A percentile compares a stretch with the other conserved stretches of the same genome.
phyloP scores from a whole-genome alignment of 2,113 vertebrate species.

The Grus americana region DNA sequence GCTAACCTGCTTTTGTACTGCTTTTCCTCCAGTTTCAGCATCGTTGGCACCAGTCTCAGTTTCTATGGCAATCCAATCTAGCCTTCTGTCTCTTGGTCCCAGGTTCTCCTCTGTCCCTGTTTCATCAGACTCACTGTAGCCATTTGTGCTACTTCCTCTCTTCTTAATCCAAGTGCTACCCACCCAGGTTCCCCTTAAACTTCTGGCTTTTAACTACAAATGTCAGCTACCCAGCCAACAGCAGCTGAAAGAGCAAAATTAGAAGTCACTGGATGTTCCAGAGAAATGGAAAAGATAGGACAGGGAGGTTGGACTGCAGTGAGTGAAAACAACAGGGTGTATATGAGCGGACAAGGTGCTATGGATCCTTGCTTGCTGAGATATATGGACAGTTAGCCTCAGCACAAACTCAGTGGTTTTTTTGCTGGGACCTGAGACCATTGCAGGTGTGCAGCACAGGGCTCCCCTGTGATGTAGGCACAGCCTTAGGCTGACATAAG shows the following conservation, averaged over 20 bases:
- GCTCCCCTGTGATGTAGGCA: neutral
- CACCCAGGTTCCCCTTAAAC: neutral
- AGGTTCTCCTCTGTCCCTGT: neutral
- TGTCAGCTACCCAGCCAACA: neutral
- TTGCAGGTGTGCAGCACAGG: neutral
- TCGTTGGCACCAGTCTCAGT: neutral
- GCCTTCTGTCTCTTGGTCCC: neutral
- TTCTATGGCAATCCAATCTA: neutral
- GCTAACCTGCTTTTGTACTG: neutral
- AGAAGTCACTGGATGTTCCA: neutral
- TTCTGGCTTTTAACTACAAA: neutral
- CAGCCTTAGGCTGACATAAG: neutral
- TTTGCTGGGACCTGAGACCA: fast-evolving
- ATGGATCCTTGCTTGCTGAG: neutral
- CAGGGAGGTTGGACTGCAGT: neutral
- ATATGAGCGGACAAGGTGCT: neutral
- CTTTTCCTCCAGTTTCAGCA: neutral
- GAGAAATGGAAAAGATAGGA: neutral
- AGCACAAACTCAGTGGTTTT: neutral
- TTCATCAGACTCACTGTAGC: neutral
- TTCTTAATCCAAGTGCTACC: neutral
- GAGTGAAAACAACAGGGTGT: neutral
- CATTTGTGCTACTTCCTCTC: neutral
- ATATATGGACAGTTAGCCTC: neutral
- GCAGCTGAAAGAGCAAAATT: neutral